These are phyloP conservation scores for Baryphthengus martii DNA, from an alignment of 2,113 vertebrate genomes.

Conservation along the genomic window DNA sequence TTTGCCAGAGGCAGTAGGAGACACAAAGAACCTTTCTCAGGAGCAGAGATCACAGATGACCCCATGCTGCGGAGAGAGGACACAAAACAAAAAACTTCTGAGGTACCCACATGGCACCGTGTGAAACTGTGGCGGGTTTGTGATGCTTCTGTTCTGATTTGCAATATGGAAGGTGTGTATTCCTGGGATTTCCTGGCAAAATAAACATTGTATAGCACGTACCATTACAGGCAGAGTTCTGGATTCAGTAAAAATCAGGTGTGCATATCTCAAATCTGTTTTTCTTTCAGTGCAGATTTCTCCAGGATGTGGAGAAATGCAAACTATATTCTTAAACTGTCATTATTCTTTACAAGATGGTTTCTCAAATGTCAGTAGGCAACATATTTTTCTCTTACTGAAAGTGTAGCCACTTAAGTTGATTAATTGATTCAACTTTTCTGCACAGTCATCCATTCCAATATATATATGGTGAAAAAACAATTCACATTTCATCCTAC, in stretches of 20 bases:
- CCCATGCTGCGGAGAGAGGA: neutral
- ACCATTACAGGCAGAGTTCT: neutral
- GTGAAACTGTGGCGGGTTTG: neutral
- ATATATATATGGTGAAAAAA: neutral
- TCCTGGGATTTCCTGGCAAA: neutral
- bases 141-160: neutral
- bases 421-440: neutral
- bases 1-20: neutral
- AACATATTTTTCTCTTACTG: neutral
- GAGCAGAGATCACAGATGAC: neutral
- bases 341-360: neutral
- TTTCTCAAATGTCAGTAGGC: neutral
- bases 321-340: neutral
- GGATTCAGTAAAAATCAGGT: neutral
- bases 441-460: neutral
- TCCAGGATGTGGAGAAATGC: neutral
- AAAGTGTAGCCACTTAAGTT: neutral
- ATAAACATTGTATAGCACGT: neutral
- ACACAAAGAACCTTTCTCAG: neutral
- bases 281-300: neutral
- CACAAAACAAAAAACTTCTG: neutral
- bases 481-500: neutral
- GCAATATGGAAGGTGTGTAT: neutral
- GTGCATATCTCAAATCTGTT: neutral
- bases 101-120: accelerated